Percentiles rank a stretch among this genome's conserved stretches.
phyloP scores from a whole-genome alignment of 2,888 invertebrate species.

The Monochamus alternatus region DNA sequence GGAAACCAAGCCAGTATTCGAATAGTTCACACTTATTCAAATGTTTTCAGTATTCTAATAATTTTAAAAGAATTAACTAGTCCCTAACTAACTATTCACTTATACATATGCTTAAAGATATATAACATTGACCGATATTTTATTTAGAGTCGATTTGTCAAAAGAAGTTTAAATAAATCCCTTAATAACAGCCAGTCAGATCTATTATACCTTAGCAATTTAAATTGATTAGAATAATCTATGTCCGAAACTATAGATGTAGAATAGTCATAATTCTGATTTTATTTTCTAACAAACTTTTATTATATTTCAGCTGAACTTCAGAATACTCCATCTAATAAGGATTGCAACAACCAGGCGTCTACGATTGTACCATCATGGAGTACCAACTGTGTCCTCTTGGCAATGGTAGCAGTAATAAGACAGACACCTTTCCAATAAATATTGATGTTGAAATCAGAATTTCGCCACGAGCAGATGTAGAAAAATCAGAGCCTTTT shows the following conservation, averaged over 20 bases:
- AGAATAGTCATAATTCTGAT: not conserved
- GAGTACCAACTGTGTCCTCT: conserved; percentile 39
- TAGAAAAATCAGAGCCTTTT: conserved; percentile 40
- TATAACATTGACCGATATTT: no score
- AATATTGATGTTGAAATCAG: conserved; percentile 36
- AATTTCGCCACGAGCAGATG: conserved; percentile 31
- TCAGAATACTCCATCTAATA: conserved; percentile 64
- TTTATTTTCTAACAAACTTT: not conserved
- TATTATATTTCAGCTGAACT: conserved; percentile 63
- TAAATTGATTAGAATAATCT: no score
- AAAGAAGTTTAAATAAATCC: no score
- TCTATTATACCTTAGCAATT: no score
- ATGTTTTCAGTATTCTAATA: no score
- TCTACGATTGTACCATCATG: conserved; percentile 43
- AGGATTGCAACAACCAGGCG: conserved; percentile 63
- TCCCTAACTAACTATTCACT: no score
- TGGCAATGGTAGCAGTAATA: conserved; percentile 46
- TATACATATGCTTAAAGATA: no score
- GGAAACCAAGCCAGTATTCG: no score
- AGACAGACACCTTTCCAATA: conserved; percentile 52
- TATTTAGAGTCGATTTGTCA: no score
- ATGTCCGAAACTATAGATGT: not conserved
- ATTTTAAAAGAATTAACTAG: no score
- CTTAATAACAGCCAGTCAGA: no score
- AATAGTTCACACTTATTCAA: no score